phyloP scores from a whole-genome alignment of 1,140 invertebrate genomes.

The Saccostrea cuccullata region DNA sequence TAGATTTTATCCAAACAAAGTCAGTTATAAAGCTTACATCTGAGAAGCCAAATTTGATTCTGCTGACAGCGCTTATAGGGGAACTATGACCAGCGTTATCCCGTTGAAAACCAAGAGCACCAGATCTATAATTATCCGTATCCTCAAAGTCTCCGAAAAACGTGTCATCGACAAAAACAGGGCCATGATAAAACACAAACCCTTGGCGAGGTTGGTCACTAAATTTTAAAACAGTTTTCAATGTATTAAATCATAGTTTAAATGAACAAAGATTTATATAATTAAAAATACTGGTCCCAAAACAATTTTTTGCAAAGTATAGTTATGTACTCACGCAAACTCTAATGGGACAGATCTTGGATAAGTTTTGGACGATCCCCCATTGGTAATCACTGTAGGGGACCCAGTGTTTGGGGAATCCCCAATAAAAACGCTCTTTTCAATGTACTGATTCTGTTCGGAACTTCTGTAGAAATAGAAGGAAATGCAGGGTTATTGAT shows the following conservation, averaged over 20 bases:
- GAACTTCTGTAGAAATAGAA: slow-evolving; percentile 1
- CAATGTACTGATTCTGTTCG: slow-evolving; percentile 34
- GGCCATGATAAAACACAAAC: slow-evolving; percentile 45
- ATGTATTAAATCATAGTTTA: too few species aligned
- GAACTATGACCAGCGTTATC: slow-evolving; percentile 25
- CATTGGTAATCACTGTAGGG: slow-evolving; percentile 23
- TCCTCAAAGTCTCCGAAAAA: slow-evolving; percentile 40
- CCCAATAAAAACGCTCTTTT: slow-evolving; percentile 56
- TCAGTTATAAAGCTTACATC: slow-evolving; percentile 39
- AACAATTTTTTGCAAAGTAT: background rate
- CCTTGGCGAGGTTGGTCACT: slow-evolving; percentile 45
- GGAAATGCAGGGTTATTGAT: too few species aligned
- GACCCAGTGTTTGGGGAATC: slow-evolving; percentile 57
- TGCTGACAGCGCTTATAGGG: slow-evolving; percentile 11
- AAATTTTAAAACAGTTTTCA: background rate
- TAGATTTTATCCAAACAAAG: too few species aligned
- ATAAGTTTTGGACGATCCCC: background rate
- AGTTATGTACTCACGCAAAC: background rate
- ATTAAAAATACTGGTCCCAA: too few species aligned
- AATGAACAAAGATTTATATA: too few species aligned
- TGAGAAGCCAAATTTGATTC: slow-evolving; percentile 42
- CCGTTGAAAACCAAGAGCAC: slow-evolving; percentile 42
- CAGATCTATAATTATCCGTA: slow-evolving; percentile 25
- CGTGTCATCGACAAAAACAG: slow-evolving; percentile 38
- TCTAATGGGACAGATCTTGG: slow-evolving; percentile 18